Evolutionary conservation across 2,113 vertebrate genomes (phyloP), one percentile per base, ranked within the genome.

Genomic region (Glaucidium brasilianum): DNA sequence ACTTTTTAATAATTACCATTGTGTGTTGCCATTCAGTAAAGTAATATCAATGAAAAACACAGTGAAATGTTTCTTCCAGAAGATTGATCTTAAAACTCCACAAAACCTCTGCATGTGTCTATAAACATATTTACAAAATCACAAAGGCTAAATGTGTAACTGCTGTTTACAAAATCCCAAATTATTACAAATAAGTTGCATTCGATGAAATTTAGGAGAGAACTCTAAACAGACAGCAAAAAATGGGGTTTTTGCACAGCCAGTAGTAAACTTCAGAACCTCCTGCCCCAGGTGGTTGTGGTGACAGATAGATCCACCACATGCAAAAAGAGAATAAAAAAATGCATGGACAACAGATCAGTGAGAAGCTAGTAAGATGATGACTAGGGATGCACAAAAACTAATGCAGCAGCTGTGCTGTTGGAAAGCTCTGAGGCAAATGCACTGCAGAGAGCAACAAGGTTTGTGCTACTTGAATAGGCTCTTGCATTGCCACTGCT

Each of bases 191-290:
- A 59, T 11, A 68, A 3, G 2, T 53, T 17, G 1, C 6, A 39
- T 64, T 93, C 29, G 56, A 7, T 37, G 16, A 78, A 81, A n/a
- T 5, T 56, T 64, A 15, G 29, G 34, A 39, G 5, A 41, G 27
- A 39, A 20, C 23, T 53, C 20, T 39, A 34, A 72, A 41, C 5
- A 66, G 29, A 15, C 7, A 86, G 32, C 62, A 75, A 67, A 90
- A 2, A 56, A n/a, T 32, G 2, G 0, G 0, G 5, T 47, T 47
- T 63, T 59, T 52, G 13, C 21, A 39, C 19, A 77, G 30, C 20
- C 63, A 59, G 17, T 17, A 72, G 26, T 15, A 72, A 90, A 27
- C 10, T 72, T 77, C n/a, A 85, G 53, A 81, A 59, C 15, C 6
- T 80, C 43, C n/a, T 77, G 7, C 11, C 37, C 53, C 22, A 37